phyloP scores from a whole-genome alignment of 2,113 vertebrate species.

The Melanerpes aurifrons region DNA sequence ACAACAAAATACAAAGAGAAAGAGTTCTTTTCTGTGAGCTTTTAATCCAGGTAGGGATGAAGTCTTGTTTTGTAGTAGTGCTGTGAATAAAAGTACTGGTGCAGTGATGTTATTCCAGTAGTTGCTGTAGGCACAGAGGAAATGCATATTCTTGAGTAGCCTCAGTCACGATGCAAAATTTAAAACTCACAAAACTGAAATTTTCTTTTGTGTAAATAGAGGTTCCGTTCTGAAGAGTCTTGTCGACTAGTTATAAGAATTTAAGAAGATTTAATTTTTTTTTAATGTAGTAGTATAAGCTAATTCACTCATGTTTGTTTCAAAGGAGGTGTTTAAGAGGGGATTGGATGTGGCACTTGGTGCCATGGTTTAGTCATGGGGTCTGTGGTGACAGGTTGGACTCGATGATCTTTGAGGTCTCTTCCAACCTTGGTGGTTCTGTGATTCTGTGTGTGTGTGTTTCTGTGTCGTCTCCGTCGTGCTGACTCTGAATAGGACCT shows the following conservation, averaged over 20 bases:
- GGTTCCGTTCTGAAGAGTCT: neutral
- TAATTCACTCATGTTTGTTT: neutral
- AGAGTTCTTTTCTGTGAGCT: neutral
- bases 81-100: neutral
- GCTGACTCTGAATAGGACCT: neutral
- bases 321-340: neutral
- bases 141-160: neutral
- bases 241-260: neutral
- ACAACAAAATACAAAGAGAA: neutral
- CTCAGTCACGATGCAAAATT: too few species aligned
- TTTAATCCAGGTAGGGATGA: neutral
- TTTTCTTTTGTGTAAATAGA: neutral
- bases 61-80: neutral
- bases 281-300: neutral
- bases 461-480: neutral
- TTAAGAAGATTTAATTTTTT: neutral
- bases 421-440: too few species aligned
- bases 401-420: too few species aligned
- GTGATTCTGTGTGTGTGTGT: too few species aligned
- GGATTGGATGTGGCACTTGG: too few species aligned
- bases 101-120: neutral
- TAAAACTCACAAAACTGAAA: neutral
- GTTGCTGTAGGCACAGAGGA: neutral
- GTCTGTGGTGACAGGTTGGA: too few species aligned
- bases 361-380: too few species aligned